phyloP scores from a whole-genome alignment of 2,888 invertebrate genomes.

The Crocallis elinguaria region DNA sequence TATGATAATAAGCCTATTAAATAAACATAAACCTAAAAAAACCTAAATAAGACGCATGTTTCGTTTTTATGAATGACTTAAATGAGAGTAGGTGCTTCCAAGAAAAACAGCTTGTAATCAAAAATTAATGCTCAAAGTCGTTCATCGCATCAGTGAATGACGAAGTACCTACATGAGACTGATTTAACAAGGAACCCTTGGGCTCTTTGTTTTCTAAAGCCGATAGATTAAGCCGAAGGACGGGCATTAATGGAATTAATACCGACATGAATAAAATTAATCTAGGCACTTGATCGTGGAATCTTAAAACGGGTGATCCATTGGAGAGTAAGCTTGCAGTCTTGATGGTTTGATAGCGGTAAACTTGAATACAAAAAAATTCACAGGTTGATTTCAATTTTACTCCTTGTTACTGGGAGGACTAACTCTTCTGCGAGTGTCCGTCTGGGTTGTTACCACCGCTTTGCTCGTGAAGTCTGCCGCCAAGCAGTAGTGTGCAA shows the following conservation, averaged over 20 bases:
- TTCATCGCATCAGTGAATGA: conserved; percentile 14
- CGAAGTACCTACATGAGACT: conserved; percentile 18
- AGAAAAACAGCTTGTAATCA: neutral
- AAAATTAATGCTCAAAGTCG: conserved; percentile 30
- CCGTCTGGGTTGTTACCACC: no score
- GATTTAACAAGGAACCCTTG: conserved; percentile 37
- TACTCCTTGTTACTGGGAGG: no score
- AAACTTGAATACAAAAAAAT: no score
- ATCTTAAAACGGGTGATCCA: neutral
- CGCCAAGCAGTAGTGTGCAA: no score
- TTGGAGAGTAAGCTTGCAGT: neutral
- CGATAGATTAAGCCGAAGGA: conserved; percentile 44
- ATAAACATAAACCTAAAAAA: no score
- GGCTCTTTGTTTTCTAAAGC: conserved; percentile 45
- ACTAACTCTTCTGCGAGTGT: no score
- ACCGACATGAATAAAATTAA: conserved; percentile 43
- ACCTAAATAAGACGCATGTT: no score
- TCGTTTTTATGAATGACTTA: no score
- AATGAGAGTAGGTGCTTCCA: neutral
- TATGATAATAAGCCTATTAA: neutral
- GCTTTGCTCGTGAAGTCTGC: no score
- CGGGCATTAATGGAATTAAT: conserved; percentile 44
- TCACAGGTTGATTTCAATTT: no score
- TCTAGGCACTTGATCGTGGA: conserved; percentile 3
- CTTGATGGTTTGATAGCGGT: no score